Percentiles rank a stretch among this genome's conserved stretches.
Conservation (phyloP, 1,140 invertebrate species). For the Atopsyche davidsoni region DNA sequence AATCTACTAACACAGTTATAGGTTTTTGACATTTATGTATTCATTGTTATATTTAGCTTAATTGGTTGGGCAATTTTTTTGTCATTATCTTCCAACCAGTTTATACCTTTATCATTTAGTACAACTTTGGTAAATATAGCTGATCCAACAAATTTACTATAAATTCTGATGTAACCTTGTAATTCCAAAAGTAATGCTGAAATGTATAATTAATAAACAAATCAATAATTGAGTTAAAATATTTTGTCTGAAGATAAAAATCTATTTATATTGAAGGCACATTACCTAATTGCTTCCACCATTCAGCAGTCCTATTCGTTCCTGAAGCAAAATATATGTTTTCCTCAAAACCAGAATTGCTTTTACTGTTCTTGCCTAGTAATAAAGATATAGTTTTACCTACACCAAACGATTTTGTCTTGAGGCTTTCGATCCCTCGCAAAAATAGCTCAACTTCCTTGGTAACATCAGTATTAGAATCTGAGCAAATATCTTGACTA, state of each 20-base stretch:
- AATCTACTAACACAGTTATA: too few species aligned
- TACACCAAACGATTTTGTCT: conserved; percentile 22
- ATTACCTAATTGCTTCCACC: conserved; percentile 27
- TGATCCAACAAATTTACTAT: conserved; percentile 7
- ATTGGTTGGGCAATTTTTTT: conserved; percentile 11
- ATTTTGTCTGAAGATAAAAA: neutral
- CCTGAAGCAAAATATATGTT: conserved; percentile 19
- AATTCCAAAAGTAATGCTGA: conserved; percentile 25
- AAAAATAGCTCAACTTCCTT: conserved; percentile 22
- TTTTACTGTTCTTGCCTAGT: conserved; percentile 19
- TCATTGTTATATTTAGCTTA: conserved; percentile 9
- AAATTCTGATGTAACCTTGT: conserved; percentile 24
- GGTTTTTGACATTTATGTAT: too few species aligned
- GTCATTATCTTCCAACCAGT: conserved; percentile 18
- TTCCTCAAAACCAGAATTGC: conserved; percentile 4
- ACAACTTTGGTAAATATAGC: conserved; percentile 23
- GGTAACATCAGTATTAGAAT: conserved; percentile 14
- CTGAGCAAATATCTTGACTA: too few species aligned
- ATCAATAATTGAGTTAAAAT: neutral
- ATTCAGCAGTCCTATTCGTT: conserved; percentile 14
- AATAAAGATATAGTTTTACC: conserved; percentile 21
- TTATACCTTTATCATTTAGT: conserved; percentile 22
- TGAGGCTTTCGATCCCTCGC: conserved; percentile 19
- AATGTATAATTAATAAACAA: conserved; percentile 2
- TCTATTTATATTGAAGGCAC: neutral